phyloP scores from a whole-genome alignment of 92 coral and sea anemone genomes.

The Epizoanthus scotinus region DNA sequence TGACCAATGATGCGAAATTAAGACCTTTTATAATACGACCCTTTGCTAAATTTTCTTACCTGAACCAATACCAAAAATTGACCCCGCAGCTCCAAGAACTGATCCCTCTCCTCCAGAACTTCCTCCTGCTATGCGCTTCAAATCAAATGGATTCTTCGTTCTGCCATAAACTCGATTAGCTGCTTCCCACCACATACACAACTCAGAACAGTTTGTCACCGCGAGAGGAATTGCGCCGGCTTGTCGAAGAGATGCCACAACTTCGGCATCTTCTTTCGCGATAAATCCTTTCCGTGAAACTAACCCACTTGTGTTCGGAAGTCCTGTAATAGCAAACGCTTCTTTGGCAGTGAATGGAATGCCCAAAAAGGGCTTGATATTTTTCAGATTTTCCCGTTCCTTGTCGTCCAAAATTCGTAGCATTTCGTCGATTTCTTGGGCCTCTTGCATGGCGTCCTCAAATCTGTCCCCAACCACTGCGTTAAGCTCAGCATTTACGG shows the following conservation, averaged over 20 bases:
- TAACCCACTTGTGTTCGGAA: slow-evolving; percentile 89
- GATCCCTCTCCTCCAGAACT: slow-evolving; percentile 99
- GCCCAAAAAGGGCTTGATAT: slow-evolving; percentile 74
- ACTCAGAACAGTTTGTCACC: slow-evolving; percentile 85
- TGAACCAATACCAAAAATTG: slow-evolving; percentile 90
- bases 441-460: slow-evolving; percentile 82
- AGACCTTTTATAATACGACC: too few relatives aligned
- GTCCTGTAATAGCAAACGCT: slow-evolving; percentile 77
- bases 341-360: slow-evolving; percentile 97
- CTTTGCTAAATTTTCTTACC: slow-evolving; percentile 54
- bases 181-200: slow-evolving; percentile 99
- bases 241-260: slow-evolving; percentile 67
- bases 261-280: slow-evolving; percentile 83
- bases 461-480: slow-evolving; percentile 90
- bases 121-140: slow-evolving; percentile 83
- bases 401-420: slow-evolving; percentile 54
- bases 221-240: slow-evolving; percentile 91
- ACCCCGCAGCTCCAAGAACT: slow-evolving; percentile 92
- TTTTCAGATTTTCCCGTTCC: slow-evolving; percentile 52
- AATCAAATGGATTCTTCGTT: slow-evolving; percentile 81
- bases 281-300: slow-evolving; percentile 71
- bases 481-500: slow-evolving; percentile 71
- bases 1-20: too few relatives aligned
- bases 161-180: slow-evolving; percentile 89
- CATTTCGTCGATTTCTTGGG: slow-evolving; percentile 79